phyloP scores from a whole-genome alignment of 2,888 invertebrate genomes.

The Cephus nigrinus region DNA sequence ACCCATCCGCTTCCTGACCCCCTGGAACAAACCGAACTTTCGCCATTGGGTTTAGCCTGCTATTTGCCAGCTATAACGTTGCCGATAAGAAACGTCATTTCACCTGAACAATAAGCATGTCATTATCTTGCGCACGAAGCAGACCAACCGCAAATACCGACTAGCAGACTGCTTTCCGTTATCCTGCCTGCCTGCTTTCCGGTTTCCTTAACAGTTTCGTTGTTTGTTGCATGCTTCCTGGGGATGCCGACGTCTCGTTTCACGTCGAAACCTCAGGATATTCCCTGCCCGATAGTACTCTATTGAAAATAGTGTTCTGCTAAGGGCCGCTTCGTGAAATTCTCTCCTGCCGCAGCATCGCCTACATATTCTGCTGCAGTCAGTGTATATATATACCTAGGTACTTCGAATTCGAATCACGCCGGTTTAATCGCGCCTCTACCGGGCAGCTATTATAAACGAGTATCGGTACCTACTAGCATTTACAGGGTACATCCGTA shows the following conservation, averaged over 20 bases:
- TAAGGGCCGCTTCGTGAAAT: neutral
- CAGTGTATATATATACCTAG: neutral
- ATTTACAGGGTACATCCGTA: neutral
- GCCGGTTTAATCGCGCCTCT: neutral
- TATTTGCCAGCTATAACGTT: neutral
- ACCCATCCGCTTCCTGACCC: conserved; percentile 3
- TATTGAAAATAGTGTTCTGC: neutral
- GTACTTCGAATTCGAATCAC: neutral
- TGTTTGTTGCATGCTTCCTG: neutral
- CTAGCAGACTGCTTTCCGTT: neutral
- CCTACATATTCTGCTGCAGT: neutral
- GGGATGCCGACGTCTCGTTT: neutral
- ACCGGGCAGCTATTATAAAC: neutral
- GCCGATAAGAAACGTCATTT: conserved; percentile 46
- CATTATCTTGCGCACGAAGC: conserved; percentile 38
- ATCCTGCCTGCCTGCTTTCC: neutral
- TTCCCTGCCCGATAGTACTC: neutral
- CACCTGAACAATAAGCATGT: conserved; percentile 39
- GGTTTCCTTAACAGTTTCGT: neutral
- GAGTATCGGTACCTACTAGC: neutral
- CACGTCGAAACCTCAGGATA: neutral
- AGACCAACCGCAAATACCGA: conserved; percentile 21
- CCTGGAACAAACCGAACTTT: conserved; percentile 4
- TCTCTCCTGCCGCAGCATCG: neutral
- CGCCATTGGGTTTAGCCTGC: neutral